Conservation (phyloP, 2,888 invertebrate species). For the Rhagonycha lutea region DNA sequence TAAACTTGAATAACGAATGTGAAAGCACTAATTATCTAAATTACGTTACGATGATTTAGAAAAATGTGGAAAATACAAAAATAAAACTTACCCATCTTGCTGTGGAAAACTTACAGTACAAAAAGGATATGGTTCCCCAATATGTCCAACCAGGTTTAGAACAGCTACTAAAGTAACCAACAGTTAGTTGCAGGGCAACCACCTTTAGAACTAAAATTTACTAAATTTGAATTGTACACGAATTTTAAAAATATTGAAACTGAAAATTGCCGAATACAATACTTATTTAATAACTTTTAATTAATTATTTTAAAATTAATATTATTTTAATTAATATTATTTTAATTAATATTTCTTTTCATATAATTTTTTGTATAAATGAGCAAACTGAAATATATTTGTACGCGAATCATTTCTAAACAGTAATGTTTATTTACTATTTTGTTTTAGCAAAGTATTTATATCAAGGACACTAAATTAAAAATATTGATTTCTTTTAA, state of each 20-base stretch:
- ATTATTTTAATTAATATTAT: too few species aligned
- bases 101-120: not conserved
- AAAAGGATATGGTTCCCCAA: not conserved
- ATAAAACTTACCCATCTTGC: not conserved
- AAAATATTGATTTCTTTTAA: too few species aligned
- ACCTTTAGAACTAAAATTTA: not conserved
- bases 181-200: not conserved
- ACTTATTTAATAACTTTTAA: too few species aligned
- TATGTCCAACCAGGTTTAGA: not conserved
- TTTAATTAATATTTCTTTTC: too few species aligned
- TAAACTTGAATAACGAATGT: not conserved
- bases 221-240: not conserved
- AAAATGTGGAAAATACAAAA: not conserved
- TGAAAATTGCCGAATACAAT: too few species aligned
- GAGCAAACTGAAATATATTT: too few species aligned
- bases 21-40: not conserved
- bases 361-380: too few species aligned
- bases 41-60: not conserved
- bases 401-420: too few species aligned
- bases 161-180: not conserved
- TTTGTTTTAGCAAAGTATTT: too few species aligned
- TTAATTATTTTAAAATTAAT: too few species aligned
- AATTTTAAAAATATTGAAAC: not conserved
- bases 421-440: too few species aligned
- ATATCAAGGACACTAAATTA: too few species aligned